Percentiles rank a stretch among this genome's conserved stretches.
Conservation (phyloP, 1,140 invertebrate genomes). For the Brachionus paranguensis region DNA sequence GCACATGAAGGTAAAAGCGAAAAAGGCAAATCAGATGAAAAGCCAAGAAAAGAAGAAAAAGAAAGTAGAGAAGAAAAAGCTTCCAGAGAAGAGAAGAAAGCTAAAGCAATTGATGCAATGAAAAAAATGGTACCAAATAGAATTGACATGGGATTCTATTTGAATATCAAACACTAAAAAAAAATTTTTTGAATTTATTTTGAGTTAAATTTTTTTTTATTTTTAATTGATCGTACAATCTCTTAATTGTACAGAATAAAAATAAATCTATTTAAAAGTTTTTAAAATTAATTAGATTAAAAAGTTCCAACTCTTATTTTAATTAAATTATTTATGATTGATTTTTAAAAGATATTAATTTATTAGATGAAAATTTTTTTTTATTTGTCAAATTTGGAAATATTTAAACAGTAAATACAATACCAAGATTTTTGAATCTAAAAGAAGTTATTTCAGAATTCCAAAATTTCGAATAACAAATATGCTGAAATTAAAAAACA, state of each 20-base stretch:
- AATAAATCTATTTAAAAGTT: no score
- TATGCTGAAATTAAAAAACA: no score
- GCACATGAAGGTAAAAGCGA: neutral
- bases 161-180: conserved; percentile 7
- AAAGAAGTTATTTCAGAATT: no score
- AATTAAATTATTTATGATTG: no score
- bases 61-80: neutral
- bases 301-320: no score
- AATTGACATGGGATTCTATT: neutral
- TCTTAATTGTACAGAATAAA: conserved; percentile 7
- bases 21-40: neutral
- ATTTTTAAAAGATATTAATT: no score
- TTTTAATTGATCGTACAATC: conserved; percentile 18
- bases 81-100: neutral
- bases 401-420: no score
- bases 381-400: no score
- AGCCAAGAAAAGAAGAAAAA: neutral
- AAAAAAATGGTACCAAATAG: neutral
- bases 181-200: neutral
- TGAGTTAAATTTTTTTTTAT: neutral
- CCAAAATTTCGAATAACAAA: no score
- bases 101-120: neutral
- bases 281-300: no score
- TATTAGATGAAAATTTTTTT: no score
- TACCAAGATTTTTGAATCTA: no score